phyloP scores from a whole-genome alignment of 2,113 vertebrate genomes.

The Antennarius striatus region DNA sequence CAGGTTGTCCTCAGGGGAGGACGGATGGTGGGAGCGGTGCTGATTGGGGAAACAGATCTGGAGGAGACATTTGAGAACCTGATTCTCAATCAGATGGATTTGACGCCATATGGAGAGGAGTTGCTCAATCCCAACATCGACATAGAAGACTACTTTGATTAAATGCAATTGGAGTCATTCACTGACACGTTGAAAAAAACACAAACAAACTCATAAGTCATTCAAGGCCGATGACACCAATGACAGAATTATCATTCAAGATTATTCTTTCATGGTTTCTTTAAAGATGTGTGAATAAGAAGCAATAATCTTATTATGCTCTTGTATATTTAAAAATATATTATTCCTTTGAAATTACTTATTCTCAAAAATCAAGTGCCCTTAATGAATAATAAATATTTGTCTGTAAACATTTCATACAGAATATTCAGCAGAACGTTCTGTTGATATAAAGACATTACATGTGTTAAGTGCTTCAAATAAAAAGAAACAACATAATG shows the following conservation, averaged over 20 bases:
- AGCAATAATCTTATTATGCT: neutral
- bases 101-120: constrained; percentile 89
- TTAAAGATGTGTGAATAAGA: no score
- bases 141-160: constrained; percentile 98
- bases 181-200: no score
- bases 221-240: neutral
- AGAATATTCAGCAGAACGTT: no score
- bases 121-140: constrained; percentile 93
- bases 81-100: constrained; percentile 96
- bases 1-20: constrained; percentile 86
- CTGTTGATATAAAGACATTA: no score
- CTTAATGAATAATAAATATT: neutral
- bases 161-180: neutral
- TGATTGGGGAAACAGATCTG: constrained; percentile 93
- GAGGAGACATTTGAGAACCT: constrained; percentile 99
- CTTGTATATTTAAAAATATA: constrained; percentile 8
- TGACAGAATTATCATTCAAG: neutral
- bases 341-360: constrained; percentile 29
- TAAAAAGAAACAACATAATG: no score
- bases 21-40: constrained; percentile 90
- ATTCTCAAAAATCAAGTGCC: neutral
- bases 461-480: no score
- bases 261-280: no score
- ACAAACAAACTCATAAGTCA: neutral
- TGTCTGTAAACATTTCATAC: no score